These are phyloP conservation scores for Stichopus chloronotus DNA, from an alignment of 35 echinoderm and acorn worm species.

Conservation along the genomic window DNA sequence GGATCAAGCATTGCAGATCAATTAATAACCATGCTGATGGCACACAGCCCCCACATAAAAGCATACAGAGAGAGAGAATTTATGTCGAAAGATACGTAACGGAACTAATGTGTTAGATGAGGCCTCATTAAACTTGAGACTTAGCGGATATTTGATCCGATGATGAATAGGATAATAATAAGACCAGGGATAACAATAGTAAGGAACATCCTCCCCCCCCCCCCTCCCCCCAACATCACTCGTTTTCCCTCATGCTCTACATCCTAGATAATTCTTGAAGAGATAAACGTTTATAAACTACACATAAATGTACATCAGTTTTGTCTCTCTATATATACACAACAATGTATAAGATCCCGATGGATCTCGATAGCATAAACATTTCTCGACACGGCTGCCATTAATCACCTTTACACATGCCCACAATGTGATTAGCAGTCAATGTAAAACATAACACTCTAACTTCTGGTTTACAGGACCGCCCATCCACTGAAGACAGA, in stretches of 20 bases:
- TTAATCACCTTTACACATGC: background rate
- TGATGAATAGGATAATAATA: background rate
- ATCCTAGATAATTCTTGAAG: background rate
- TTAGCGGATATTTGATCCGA: background rate
- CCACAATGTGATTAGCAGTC: background rate
- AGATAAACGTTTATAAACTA: no score
- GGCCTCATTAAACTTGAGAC: background rate
- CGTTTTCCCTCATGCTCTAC: background rate
- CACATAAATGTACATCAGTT: no score
- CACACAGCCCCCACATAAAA: background rate
- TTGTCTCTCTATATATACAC: no score
- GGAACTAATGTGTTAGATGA: background rate
- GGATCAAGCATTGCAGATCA: background rate
- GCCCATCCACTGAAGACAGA: background rate
- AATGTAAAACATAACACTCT: background rate
- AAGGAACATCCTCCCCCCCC: background rate
- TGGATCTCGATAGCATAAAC: background rate
- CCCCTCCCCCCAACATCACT: no score
- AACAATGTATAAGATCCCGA: no score
- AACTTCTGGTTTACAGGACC: background rate
- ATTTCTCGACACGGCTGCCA: background rate
- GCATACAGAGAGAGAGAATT: background rate
- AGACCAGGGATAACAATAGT: background rate
- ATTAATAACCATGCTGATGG: background rate
- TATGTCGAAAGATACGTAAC: background rate